These are phyloP conservation scores for Microplitis manilae DNA, from an alignment of 2,888 invertebrate genomes.

Conservation along the genomic window DNA sequence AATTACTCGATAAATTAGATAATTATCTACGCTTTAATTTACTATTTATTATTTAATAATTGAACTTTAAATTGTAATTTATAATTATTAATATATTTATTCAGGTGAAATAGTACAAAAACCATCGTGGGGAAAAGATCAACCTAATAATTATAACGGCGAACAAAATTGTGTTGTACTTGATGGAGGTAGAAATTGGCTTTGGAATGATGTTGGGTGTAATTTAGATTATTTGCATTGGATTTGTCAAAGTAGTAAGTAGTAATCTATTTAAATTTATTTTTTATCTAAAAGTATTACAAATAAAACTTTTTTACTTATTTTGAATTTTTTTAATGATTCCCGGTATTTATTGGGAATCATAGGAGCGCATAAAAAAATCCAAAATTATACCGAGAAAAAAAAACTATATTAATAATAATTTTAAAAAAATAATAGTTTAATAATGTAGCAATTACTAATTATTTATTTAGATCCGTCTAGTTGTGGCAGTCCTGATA, in stretches of 20 bases:
- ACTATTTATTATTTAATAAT: conserved; percentile 11
- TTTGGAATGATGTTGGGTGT: conserved; percentile 96
- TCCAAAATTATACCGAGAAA: too few species aligned
- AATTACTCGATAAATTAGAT: background rate
- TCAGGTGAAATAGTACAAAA: conserved; percentile 84
- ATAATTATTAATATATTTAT: conserved; percentile 31
- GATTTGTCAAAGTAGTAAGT: conserved; percentile 92
- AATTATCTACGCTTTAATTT: background rate
- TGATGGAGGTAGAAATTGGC: conserved; percentile 91
- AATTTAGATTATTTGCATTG: conserved; percentile 93
- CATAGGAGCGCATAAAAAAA: too few species aligned
- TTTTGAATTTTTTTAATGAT: too few species aligned
- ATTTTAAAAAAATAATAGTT: background rate
- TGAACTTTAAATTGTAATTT: conserved; percentile 10
- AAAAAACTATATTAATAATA: too few species aligned
- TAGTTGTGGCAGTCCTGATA: conserved; percentile 91
- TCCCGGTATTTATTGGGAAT: too few species aligned
- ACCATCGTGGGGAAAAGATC: conserved; percentile 93
- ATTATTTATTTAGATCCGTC: conserved; percentile 78
- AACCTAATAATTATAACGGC: conserved; percentile 95
- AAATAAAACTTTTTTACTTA: too few species aligned
- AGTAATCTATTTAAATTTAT: background rate
- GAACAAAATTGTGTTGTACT: conserved; percentile 96
- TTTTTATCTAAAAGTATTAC: too few species aligned
- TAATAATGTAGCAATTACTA: conserved; percentile 19